Percentiles rank a stretch among this genome's conserved stretches.
Evolutionary conservation across 2,888 invertebrate genomes (phyloP).

Genomic region (Drosophila prostipennis): DNA sequence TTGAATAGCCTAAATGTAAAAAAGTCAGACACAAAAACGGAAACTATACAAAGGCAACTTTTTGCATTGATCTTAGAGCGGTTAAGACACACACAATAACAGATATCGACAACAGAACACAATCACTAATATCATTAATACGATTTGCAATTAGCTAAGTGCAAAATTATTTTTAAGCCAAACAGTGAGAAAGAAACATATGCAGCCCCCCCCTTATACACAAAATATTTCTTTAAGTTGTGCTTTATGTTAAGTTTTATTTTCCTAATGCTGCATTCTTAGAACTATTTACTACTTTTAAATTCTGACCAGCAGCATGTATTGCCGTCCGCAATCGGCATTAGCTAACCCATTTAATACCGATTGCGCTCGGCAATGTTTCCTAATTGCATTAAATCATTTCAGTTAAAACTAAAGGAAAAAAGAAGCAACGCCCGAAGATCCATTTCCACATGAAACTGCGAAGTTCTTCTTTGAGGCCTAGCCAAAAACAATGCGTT

Average conservation of each 20-base stretch:
- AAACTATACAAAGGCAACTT: conserved; percentile 3
- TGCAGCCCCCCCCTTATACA: conserved; percentile 10
- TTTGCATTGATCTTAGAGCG: conserved; percentile 26
- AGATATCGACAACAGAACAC: conserved; percentile 22
- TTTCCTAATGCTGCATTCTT: not conserved
- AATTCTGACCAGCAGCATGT: not conserved
- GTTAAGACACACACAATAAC: conserved; percentile 16
- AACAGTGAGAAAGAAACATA: conserved; percentile 21
- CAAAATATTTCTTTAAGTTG: conserved; percentile 53
- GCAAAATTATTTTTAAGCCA: conserved; percentile 41
- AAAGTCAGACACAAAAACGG: conserved; percentile 12
- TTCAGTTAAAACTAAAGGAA: conserved; percentile 7
- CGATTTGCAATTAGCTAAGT: conserved; percentile 46
- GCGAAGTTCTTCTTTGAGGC: conserved; percentile 6
- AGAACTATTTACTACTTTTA: not conserved
- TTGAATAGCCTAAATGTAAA: conserved; percentile 41
- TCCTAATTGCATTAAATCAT: conserved; percentile 6
- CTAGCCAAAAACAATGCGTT: not conserved
- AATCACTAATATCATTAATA: conserved; percentile 20
- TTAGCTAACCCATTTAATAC: not conserved
- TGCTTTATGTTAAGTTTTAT: conserved; percentile 53
- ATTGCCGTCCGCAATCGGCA: conserved; percentile 8
- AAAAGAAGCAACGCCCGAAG: not conserved
- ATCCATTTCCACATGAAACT: conserved; percentile 14
- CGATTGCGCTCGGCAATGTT: conserved; percentile 1